phyloP scores from a whole-genome alignment of 2,888 invertebrate species.

The Onchidella celtica region DNA sequence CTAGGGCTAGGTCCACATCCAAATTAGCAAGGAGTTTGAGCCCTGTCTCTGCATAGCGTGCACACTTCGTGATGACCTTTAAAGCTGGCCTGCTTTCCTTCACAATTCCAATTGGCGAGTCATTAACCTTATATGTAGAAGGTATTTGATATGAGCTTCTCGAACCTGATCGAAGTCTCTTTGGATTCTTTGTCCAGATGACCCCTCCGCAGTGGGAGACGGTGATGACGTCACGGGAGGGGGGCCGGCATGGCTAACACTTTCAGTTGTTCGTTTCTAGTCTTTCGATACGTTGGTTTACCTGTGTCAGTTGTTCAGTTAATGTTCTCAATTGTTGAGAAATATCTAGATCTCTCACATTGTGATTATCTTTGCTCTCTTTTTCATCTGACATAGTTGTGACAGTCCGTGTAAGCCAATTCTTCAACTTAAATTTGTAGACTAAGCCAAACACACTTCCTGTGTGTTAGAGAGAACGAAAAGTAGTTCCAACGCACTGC shows the following conservation, averaged over 20 bases:
- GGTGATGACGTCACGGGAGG: background rate
- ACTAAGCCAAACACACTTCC: background rate
- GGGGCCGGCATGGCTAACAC: background rate
- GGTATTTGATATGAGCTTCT: background rate
- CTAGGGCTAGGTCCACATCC: background rate
- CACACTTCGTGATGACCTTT: background rate
- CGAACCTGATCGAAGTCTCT: background rate
- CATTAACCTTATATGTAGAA: background rate
- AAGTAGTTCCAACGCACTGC: too few species aligned
- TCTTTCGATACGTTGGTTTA: background rate
- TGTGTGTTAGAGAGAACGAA: too few species aligned
- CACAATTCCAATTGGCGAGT: background rate
- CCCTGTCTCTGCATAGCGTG: constrained; percentile 1
- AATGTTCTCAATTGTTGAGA: background rate
- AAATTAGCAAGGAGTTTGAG: background rate
- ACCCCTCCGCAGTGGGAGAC: background rate
- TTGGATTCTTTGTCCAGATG: background rate
- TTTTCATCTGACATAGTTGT: background rate
- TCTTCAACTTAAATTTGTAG: background rate
- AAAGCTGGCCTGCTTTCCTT: background rate
- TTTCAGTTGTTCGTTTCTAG: background rate
- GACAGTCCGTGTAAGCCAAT: background rate
- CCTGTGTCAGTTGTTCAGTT: background rate
- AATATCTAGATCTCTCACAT: background rate
- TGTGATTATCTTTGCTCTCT: too few species aligned